phyloP scores from a whole-genome alignment of 2,797 vertebrate genomes.

The Hirundo rustica region DNA sequence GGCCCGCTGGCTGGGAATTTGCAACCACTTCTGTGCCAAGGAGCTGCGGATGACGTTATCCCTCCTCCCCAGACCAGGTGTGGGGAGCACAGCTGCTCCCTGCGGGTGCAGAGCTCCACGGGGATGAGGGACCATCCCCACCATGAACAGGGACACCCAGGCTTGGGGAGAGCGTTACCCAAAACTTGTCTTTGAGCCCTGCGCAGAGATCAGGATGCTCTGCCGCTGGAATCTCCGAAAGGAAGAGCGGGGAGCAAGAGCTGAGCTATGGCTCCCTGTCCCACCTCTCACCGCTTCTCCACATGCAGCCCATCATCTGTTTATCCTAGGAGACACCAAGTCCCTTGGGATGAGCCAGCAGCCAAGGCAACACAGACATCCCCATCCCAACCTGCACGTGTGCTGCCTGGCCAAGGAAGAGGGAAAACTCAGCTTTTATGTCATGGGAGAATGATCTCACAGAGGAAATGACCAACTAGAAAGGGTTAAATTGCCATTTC shows the following conservation, averaged over 20 bases:
- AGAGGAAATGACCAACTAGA: neutral
- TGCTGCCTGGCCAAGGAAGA: neutral
- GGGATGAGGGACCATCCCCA: neutral
- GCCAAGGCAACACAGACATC: neutral
- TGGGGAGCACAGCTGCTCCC: neutral
- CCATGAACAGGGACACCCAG: fast-evolving
- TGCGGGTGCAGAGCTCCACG: fast-evolving
- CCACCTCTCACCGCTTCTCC: neutral
- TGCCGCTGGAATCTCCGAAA: neutral
- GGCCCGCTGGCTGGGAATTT: neutral
- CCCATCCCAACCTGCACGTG: neutral
- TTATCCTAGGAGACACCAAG: neutral
- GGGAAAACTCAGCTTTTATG: neutral
- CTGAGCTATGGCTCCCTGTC: fast-evolving
- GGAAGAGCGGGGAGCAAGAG: neutral
- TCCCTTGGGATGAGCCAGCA: neutral
- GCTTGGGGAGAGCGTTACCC: neutral
- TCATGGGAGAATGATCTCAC: neutral
- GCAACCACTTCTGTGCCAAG: neutral
- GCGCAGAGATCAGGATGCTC: neutral
- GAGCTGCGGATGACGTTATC: neutral
- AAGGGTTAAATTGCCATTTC: neutral
- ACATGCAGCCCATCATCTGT: neutral
- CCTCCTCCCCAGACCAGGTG: neutral
- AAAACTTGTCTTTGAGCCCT: neutral